Evolutionary conservation across 1,140 invertebrate genomes (phyloP).

Genomic region (Drosophila miranda): DNA sequence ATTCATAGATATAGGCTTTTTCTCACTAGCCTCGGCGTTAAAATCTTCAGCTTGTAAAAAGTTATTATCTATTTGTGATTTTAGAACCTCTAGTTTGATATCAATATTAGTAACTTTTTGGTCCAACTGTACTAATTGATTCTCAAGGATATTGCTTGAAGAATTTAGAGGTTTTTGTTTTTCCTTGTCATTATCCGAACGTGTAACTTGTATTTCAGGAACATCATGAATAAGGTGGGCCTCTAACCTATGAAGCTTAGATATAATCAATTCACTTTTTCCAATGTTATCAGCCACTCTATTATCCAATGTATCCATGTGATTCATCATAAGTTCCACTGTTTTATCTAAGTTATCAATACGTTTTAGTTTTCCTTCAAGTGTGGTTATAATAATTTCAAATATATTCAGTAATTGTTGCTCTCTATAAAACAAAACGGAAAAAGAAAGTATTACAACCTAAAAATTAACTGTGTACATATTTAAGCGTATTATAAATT

Average conservation of each 20-base stretch:
- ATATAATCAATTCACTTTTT: constrained; percentile 91
- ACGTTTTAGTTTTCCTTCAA: constrained; percentile 92
- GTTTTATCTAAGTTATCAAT: constrained; percentile 94
- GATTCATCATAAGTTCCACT: constrained; percentile 91
- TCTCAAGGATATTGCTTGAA: constrained; percentile 83
- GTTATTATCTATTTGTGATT: constrained; percentile 91
- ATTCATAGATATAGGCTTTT: constrained; percentile 91
- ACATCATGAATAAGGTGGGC: constrained; percentile 86
- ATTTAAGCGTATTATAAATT: no score
- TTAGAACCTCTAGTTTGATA: constrained; percentile 88
- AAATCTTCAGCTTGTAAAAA: constrained; percentile 90
- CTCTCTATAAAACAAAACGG: constrained; percentile 86
- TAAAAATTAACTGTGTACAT: background rate
- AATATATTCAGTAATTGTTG: constrained; percentile 94
- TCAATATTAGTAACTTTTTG: constrained; percentile 92
- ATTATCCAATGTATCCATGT: constrained; percentile 90
- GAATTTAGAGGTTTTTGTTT: constrained; percentile 29
- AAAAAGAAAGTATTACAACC: background rate
- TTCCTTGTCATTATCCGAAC: constrained; percentile 30
- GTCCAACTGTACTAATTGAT: constrained; percentile 87
- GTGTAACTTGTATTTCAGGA: constrained; percentile 5
- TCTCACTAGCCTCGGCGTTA: constrained; percentile 92
- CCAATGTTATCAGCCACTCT: constrained; percentile 91
- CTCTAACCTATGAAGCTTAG: constrained; percentile 88
- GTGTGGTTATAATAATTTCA: constrained; percentile 92